Base-by-base conservation (phyloP, 2,113 vertebrate genomes). In the Alosa alosa region DNA sequence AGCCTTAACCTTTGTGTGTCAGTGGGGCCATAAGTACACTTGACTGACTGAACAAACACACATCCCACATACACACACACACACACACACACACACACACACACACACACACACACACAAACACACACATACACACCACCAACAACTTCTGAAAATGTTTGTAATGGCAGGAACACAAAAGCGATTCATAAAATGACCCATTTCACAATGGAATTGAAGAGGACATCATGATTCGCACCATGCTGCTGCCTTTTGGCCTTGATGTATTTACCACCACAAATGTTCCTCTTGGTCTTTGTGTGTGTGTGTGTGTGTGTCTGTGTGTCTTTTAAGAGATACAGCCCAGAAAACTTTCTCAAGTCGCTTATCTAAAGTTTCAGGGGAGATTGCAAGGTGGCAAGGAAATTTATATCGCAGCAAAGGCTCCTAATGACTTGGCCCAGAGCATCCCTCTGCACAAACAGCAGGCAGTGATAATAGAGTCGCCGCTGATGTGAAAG, bases 351-450 rank as follows among this genome's bases (percentile, higher is more conserved):
- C 31, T 78, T 78, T 78, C 36, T 78, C 31, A 78, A 78, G 72
- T 78, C 36, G 72, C 72, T 78, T 78, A 78, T 78, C 72, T 78
- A 78, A 78, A 78, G 72, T 78, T 78, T 78, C 36, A 6, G 31
- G 25, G 72, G 31, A 78, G 72, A 78, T 78, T 36, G 72, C 72
- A 36, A 31, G 72, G 31, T 78, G 36, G 72, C 72, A 13, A 41
- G 72, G 39, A 31, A 39, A 78, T 78, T 2, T 17, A 41, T 78
- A 39, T 78, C 3, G 4, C 72, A 15, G 72, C 72, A 41, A 13
- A 39, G 31, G 31, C 72, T 39, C 72, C 72, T 78, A 78, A 78
- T 78, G 72, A 78, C 31, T 41, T 17, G 31, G 72, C 31, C 31
- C 72, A 13, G 72, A 11, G 11, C 72, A 39, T 17, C 17, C 72